Evolutionary conservation across 2,113 vertebrate species (phyloP).

Genomic region (Meles meles): DNA sequence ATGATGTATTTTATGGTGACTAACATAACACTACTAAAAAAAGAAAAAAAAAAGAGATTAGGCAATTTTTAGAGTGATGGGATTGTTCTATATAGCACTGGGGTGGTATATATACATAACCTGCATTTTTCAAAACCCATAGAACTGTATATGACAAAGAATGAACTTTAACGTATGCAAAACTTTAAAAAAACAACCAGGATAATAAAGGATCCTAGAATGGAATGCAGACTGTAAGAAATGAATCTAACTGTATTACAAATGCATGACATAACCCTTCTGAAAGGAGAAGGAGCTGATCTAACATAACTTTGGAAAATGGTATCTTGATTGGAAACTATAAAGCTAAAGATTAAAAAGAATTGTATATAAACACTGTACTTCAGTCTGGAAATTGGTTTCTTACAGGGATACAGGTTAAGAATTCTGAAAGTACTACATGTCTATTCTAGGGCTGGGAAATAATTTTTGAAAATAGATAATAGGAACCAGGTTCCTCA

Average conservation of each 20-base stretch:
- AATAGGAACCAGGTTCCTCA: background rate
- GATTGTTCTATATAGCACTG: background rate
- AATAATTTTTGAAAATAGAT: background rate
- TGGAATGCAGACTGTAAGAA: background rate
- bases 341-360: background rate
- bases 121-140: background rate
- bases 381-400: background rate
- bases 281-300: background rate
- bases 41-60: background rate
- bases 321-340: background rate
- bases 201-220: background rate
- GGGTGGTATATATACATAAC: background rate
- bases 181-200: background rate
- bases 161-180: background rate
- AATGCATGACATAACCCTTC: background rate
- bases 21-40: too few relatives aligned
- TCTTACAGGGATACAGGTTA: background rate
- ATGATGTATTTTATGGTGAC: too few relatives aligned
- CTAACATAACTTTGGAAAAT: background rate
- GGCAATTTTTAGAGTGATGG: background rate
- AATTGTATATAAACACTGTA: background rate
- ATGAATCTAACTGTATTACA: slow-evolving; percentile 2
- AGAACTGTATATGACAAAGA: background rate
- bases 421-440: background rate
- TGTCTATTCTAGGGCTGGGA: background rate